Percentiles rank a stretch among this genome's conserved stretches.
Evolutionary conservation across 30 jellyfish, hydroid and myxozoan species (phyloP).

Genomic region (Phacellophora camtschatica): DNA sequence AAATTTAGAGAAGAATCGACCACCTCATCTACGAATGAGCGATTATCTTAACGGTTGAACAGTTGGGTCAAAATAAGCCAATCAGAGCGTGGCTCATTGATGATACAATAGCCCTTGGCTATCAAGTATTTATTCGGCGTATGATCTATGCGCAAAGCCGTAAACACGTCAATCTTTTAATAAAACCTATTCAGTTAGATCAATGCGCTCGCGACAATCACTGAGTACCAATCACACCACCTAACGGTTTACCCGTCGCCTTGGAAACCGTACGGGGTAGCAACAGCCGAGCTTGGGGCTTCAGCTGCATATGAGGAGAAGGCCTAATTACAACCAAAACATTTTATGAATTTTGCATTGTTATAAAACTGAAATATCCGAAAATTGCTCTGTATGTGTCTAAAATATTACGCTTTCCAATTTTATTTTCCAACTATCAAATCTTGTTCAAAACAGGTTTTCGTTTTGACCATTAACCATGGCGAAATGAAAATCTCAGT

Average conservation of each 20-base stretch:
- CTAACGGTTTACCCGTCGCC: slow-evolving; percentile 55
- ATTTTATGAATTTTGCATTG: background rate
- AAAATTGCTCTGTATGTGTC: no score
- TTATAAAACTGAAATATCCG: background rate
- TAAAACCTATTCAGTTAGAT: slow-evolving; percentile 48
- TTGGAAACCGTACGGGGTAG: slow-evolving; percentile 16
- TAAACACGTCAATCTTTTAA: slow-evolving; percentile 65
- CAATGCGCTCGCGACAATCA: slow-evolving; percentile 56
- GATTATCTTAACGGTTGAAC: slow-evolving; percentile 60
- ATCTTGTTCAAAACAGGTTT: background rate
- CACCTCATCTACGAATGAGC: slow-evolving; percentile 76
- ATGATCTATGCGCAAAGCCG: slow-evolving; percentile 75
- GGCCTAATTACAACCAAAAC: background rate
- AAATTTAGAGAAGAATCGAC: slow-evolving; percentile 35
- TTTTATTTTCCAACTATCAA: background rate
- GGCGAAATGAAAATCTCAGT: background rate
- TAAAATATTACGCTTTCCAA: background rate
- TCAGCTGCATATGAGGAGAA: background rate
- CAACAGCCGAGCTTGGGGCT: background rate
- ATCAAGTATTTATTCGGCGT: slow-evolving; percentile 66
- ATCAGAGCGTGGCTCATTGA: slow-evolving; percentile 33
- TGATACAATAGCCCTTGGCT: slow-evolving; percentile 68
- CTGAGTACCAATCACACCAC: slow-evolving; percentile 67
- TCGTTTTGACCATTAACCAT: background rate
- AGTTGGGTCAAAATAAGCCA: slow-evolving; percentile 66